These are phyloP conservation scores for Fundulus diaphanus DNA, from an alignment of 2,797 vertebrate species.

Conservation along the genomic window DNA sequence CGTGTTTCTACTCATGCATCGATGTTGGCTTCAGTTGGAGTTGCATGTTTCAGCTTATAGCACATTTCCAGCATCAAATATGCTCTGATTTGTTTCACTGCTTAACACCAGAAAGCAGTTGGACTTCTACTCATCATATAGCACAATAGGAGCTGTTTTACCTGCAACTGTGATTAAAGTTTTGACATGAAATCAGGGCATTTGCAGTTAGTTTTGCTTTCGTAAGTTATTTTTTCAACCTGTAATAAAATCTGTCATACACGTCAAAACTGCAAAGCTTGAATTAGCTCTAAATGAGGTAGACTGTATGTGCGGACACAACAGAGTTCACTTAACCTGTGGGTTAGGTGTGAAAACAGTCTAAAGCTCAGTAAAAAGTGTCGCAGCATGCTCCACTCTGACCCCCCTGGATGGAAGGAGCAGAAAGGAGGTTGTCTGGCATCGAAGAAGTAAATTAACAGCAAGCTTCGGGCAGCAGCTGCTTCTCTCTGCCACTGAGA, in stretches of 20 bases:
- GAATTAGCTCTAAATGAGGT: constrained; percentile 24
- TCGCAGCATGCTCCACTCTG: constrained; percentile 63
- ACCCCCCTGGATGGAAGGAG: constrained; percentile 28
- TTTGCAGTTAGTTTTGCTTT: not conserved
- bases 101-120: not conserved
- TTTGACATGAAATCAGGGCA: not conserved
- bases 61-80: not conserved
- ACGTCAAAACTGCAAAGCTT: not conserved
- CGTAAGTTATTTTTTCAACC: not conserved
- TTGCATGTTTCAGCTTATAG: not conserved
- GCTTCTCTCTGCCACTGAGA: constrained; percentile 31
- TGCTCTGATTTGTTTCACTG: not conserved
- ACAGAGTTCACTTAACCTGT: constrained; percentile 23
- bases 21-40: not conserved
- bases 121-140: not conserved
- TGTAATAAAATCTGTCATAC: not conserved
- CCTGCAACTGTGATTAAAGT: not conserved
- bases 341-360: constrained; percentile 29
- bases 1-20: not conserved
- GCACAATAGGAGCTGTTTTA: not conserved
- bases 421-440: constrained; percentile 40
- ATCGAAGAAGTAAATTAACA: constrained; percentile 58
- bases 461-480: constrained; percentile 56
- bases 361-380: constrained; percentile 47
- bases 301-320: constrained; percentile 45